Evolutionary conservation across 1,140 invertebrate species (phyloP).

Genomic region (Chionoecetes opilio): DNA sequence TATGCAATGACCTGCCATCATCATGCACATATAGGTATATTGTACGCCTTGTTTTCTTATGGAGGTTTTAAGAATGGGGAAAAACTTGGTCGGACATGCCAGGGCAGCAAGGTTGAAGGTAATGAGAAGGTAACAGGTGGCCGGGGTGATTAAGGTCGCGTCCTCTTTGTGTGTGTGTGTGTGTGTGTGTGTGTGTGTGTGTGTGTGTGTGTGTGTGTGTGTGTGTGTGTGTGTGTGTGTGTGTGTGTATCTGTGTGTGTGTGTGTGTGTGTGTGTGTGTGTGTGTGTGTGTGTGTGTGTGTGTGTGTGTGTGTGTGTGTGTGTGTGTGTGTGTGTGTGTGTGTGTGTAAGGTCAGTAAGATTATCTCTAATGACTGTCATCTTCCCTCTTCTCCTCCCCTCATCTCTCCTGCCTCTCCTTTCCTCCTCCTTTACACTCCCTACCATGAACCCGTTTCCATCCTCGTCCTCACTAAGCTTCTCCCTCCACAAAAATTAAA

Average conservation of each 20-base stretch:
- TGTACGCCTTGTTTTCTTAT: background rate
- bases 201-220: background rate
- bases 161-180: slow-evolving; percentile 17
- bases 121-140: background rate
- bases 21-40: background rate
- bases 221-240: background rate
- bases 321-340: background rate
- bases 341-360: background rate
- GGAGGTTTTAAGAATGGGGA: background rate
- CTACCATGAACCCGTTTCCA: background rate
- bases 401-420: background rate
- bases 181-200: slow-evolving; percentile 27
- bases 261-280: background rate
- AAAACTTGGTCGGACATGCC: background rate
- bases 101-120: background rate
- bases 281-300: background rate
- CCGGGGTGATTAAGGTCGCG: background rate
- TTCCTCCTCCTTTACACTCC: background rate
- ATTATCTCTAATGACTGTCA: background rate
- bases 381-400: background rate
- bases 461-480: background rate
- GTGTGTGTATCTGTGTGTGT: background rate
- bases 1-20: background rate
- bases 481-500: background rate
- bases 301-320: slow-evolving; percentile 8